Conservation (phyloP, 92 coral and sea anemone genomes). For the Epizoanthus rinbou region DNA sequence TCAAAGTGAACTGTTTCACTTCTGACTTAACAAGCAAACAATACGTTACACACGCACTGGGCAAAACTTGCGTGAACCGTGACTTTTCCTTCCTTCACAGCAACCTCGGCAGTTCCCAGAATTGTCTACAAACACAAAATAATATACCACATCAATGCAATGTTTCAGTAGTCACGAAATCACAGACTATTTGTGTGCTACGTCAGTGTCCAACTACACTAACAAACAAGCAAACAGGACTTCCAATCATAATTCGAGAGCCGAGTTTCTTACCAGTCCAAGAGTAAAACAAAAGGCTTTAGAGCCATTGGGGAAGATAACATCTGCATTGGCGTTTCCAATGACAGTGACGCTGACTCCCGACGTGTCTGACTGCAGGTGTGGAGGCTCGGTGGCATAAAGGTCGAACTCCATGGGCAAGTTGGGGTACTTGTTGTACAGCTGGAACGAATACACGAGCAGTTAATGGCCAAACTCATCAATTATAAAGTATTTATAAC, state of each 20-base stretch:
- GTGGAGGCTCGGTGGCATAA: slow-evolving; percentile 74
- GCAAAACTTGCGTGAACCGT: slow-evolving; percentile 69
- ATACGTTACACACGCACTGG: slow-evolving; percentile 52
- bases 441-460: slow-evolving; percentile 44
- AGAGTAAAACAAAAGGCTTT: slow-evolving; percentile 75
- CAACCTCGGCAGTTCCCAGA: slow-evolving; percentile 67
- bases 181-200: too few relatives aligned
- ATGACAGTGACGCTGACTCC: slow-evolving; percentile 67
- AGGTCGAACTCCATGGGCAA: slow-evolving; percentile 76
- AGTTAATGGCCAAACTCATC: neutral
- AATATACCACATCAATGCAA: neutral
- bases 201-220: too few relatives aligned
- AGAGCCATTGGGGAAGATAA: slow-evolving; percentile 69
- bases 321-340: slow-evolving; percentile 76
- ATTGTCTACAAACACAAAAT: slow-evolving; percentile 55
- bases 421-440: slow-evolving; percentile 81
- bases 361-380: slow-evolving; percentile 55
- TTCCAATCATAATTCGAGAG: neutral
- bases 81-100: slow-evolving; percentile 62
- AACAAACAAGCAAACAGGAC: too few relatives aligned
- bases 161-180: too few relatives aligned
- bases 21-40: neutral
- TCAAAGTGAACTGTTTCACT: neutral
- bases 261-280: slow-evolving; percentile 68
- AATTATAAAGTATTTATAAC: too few relatives aligned